These are phyloP conservation scores for Periplaneta americana DNA, from an alignment of 1,140 invertebrate genomes.

Conservation along the genomic window DNA sequence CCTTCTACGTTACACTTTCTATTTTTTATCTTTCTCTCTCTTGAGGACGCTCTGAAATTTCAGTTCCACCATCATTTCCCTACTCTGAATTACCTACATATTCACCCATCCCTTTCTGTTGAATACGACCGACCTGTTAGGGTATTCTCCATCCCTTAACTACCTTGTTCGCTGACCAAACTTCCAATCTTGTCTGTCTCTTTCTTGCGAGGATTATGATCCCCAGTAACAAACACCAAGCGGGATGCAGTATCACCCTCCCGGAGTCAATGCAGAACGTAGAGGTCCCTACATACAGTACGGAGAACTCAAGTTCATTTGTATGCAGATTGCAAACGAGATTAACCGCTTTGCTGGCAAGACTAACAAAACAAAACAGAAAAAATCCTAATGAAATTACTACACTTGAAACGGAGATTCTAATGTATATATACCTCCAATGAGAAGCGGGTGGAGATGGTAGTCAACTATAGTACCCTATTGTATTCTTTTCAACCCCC, in stretches of 20 bases:
- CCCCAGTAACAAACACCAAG: background rate
- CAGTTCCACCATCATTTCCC: background rate
- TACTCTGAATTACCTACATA: background rate
- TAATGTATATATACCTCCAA: background rate
- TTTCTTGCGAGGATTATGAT: background rate
- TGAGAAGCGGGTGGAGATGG: background rate
- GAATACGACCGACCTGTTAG: background rate
- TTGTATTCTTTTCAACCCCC: background rate
- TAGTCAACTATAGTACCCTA: background rate
- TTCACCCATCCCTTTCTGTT: background rate
- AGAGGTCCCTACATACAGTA: background rate
- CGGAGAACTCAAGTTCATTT: background rate
- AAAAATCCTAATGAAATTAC: background rate
- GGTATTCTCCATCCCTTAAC: background rate
- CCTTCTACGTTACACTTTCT: background rate
- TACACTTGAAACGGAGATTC: background rate
- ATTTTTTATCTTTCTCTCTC: background rate
- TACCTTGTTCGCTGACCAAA: background rate
- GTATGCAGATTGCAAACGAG: background rate
- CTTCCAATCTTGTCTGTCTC: background rate
- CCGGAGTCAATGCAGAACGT: background rate
- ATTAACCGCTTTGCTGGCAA: background rate
- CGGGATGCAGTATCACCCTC: background rate
- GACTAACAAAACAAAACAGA: background rate
- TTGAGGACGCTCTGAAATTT: background rate